Evolutionary conservation across 2,888 invertebrate species (phyloP), one percentile per base, ranked within the genome.

Genomic region (Sminthurides aquaticus): DNA sequence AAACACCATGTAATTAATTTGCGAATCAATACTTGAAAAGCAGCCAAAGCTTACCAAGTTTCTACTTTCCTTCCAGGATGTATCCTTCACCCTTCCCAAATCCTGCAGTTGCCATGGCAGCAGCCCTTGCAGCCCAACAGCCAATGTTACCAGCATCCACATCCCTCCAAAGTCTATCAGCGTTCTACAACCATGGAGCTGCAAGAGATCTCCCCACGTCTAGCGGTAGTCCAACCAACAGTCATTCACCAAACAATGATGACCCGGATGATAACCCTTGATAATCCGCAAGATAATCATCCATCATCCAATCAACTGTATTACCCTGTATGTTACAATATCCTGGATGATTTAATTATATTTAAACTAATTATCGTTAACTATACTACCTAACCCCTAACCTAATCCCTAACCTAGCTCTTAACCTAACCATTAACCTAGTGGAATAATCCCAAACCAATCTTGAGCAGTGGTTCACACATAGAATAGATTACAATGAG

Each of bases 21-120:
- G n/a, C n/a, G n/a, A n/a, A n/a, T n/a, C n/a, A n/a, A n/a, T n/a
- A n/a, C n/a, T n/a, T n/a, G n/a, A n/a, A n/a, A n/a, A n/a, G n/a
- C n/a, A n/a, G n/a, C n/a, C n/a, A n/a, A n/a, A n/a, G n/a, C n/a
- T n/a, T n/a, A n/a, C n/a, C n/a, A n/a, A n/a, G n/a, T n/a, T n/a
- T n/a, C n/a, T n/a, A n/a, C n/a, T n/a, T n/a, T n/a, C n/a, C n/a
- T n/a, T n/a, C n/a, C 60, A 74, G 74, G 66, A 62, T 74, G 22
- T 74, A 73, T 60, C 74, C 73, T n/a, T 67, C 70, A 56, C 74
- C 74, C 24, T 71, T 71, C 54, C 71, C 71, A n/a, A 67, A 66
- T 18, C 73, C 73, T 8, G 72, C 73, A n/a, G 70, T 69, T 34
- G 74, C 72, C 29, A 72, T 74, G 71, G 71, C 71, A 22, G 70